Evolutionary conservation across 2,797 vertebrate species (phyloP).

Genomic region (Macroramphosus scolopax): DNA sequence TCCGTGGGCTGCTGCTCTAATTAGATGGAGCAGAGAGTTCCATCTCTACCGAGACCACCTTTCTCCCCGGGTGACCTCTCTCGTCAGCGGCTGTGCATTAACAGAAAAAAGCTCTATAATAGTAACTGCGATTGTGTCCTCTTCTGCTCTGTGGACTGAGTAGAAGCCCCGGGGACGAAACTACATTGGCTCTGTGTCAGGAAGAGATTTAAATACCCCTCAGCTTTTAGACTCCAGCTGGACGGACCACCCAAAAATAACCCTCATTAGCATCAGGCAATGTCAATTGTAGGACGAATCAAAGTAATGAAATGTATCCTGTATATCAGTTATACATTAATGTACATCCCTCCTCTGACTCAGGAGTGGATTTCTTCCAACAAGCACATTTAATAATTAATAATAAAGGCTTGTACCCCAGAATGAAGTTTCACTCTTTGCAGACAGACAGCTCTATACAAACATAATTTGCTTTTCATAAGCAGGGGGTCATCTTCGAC

Average conservation of each 20-base stretch:
- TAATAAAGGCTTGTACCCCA: background rate
- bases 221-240: constrained; percentile 71
- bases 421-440: constrained; percentile 30
- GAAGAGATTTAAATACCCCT: constrained; percentile 69
- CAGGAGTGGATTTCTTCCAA: constrained; percentile 30
- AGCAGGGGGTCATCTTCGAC: constrained; percentile 38
- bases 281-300: constrained; percentile 66
- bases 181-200: constrained; percentile 60
- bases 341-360: constrained; percentile 21
- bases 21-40: constrained; percentile 35
- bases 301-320: constrained; percentile 60
- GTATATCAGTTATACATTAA: constrained; percentile 25
- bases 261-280: constrained; percentile 64
- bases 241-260: constrained; percentile 65
- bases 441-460: constrained; percentile 22
- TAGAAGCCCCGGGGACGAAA: constrained; percentile 38
- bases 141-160: constrained; percentile 36
- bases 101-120: constrained; percentile 33
- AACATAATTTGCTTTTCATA: constrained; percentile 39
- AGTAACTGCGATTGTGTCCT: constrained; percentile 41
- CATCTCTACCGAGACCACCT: constrained; percentile 32
- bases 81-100: constrained; percentile 47
- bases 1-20: constrained; percentile 38
- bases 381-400: constrained; percentile 47
- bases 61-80: constrained; percentile 54